Base-by-base conservation (phyloP, 2,797 vertebrate genomes). In the Urocyon cinereoargenteus region DNA sequence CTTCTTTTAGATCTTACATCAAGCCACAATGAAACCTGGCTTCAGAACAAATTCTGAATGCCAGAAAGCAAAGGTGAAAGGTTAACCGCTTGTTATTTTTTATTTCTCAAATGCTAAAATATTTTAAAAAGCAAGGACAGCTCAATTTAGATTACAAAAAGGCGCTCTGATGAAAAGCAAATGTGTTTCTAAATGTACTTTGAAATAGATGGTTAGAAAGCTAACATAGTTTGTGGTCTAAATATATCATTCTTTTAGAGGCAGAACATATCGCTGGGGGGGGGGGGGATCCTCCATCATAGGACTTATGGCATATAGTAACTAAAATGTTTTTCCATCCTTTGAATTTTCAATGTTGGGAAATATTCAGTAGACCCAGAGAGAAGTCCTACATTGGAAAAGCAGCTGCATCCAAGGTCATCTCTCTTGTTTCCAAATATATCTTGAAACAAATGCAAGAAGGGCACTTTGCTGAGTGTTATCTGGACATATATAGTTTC, bases 381-480 rank as follows among this genome's bases (percentile, higher is more conserved):
- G 98, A 99, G 98, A 99, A 99, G 98, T 99, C 99, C 99, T 99
- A 99, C 99, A 99, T 99, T 99, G 99, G 99, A 99, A 99, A 99
- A 99, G 98, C 99, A 99, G 98, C 98, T 98, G 98, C 97, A 98
- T 98, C 98, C 99, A 99, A 99, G 99, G 99, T 99, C 99, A 99
- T 98, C 98, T 98, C 98, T 98, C 98, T 98, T 98, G 99, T 98
- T 99, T 99, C 99, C 99, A 99, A 99, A 99, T 99, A 99, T 99
- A 99, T 99, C 98, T 98, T 97, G 99, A 99, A 98, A 98, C 98
- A 98, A 98, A 98, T 97, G 97, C 98, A 99, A 99, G 99, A 99
- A 99, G 98, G 98, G 99, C 99, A 99, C 99, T 99, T 99, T 99
- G 99, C 99, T 98, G 96, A 97, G 98, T 95, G 98, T 99, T 99